Evolutionary conservation across 1,140 invertebrate species (phyloP).

Genomic region (Drosophila mojavensis): DNA sequence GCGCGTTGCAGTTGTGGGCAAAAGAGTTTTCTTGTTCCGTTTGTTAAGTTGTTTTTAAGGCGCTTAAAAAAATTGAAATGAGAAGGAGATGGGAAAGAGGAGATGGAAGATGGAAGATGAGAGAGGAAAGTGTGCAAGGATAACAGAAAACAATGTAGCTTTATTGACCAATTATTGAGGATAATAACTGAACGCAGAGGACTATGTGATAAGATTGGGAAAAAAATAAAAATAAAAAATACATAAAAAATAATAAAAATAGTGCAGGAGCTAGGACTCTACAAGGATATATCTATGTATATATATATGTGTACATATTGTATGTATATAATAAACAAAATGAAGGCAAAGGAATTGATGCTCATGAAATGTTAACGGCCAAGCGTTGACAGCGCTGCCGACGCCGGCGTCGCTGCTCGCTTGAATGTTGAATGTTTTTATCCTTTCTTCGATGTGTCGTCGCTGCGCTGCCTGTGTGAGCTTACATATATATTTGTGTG

Average conservation of each 20-base stretch:
- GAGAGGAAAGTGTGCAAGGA: neutral
- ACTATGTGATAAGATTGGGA: neutral
- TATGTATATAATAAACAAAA: conserved; percentile 72
- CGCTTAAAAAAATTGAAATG: conserved; percentile 48
- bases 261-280: neutral
- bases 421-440: conserved; percentile 67
- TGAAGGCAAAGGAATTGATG: conserved; percentile 77
- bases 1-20: conserved; percentile 14
- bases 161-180: conserved; percentile 23
- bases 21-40: conserved; percentile 25
- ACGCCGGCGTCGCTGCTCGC: conserved; percentile 33
- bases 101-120: neutral
- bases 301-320: neutral
- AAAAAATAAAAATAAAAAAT: conserved; percentile 8
- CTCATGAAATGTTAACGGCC: conserved; percentile 75
- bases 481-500: conserved; percentile 38
- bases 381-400: conserved; percentile 27
- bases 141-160: conserved; percentile 13
- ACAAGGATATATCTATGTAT: neutral
- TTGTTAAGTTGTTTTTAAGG: conserved; percentile 51
- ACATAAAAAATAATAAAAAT: neutral
- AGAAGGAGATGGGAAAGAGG: neutral
- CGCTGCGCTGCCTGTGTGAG: conserved; percentile 34
- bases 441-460: conserved; percentile 79
- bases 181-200: neutral